Evolutionary conservation across 2,888 invertebrate genomes (phyloP).

Genomic region (Cephalotes varians): DNA sequence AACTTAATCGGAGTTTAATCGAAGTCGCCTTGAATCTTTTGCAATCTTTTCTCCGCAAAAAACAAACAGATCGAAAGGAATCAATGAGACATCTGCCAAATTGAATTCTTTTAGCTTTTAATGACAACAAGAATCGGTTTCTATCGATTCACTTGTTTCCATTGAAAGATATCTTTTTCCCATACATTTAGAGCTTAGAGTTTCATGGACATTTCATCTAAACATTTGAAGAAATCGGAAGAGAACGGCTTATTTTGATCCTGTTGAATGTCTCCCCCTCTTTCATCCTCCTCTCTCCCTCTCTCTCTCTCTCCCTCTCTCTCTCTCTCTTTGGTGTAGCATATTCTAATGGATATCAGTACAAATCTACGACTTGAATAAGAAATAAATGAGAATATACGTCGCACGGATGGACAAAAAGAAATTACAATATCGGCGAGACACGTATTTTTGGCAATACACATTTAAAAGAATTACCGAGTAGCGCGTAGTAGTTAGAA

Average conservation of each 20-base stretch:
- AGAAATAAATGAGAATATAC: constrained; percentile 66
- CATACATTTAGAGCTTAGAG: background rate
- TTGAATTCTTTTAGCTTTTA: background rate
- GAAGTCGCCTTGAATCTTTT: background rate
- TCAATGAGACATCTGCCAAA: background rate
- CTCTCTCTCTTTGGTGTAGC: constrained; percentile 69
- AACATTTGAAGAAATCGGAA: background rate
- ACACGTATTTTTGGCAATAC: constrained; percentile 84
- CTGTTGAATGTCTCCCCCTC: constrained; percentile 54
- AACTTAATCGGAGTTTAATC: background rate
- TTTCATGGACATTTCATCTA: background rate
- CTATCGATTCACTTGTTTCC: background rate
- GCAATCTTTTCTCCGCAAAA: background rate
- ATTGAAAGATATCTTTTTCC: background rate
- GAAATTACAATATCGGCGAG: constrained; percentile 68
- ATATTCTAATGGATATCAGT: constrained; percentile 84
- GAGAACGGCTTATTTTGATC: constrained; percentile 52
- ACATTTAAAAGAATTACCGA: constrained; percentile 65
- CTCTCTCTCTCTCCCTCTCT: background rate
- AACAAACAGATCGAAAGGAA: background rate
- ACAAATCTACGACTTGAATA: constrained; percentile 84
- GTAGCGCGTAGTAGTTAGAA: constrained; percentile 74
- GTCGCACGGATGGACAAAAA: constrained; percentile 70
- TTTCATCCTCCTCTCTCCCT: background rate
- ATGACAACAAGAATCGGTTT: background rate